Base-by-base conservation (phyloP, 2,888 invertebrate genomes). In the Sarcophaga caerulescens region DNA sequence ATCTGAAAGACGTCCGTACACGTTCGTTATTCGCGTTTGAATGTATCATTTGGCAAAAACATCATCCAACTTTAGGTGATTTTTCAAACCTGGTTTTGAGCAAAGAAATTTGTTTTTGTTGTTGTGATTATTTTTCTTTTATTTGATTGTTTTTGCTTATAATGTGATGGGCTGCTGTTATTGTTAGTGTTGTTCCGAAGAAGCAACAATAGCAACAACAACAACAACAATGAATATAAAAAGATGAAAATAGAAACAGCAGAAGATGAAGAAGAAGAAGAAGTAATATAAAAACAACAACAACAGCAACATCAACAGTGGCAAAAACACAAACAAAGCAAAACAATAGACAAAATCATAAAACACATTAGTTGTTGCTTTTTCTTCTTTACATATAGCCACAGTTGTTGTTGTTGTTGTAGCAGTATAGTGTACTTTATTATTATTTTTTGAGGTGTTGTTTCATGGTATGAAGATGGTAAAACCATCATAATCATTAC, bases 1-100 rank as follows among this genome's bases (percentile, higher is more conserved):
- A 35, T 35, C 65, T 52, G 66, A 73, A 44, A 87, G 81, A 87
- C 93, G 93, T 93, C 93, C 93, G 92, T 91, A 90, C 93, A 90
- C 92, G 91, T 91, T 91, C 93, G 93, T 91, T 92, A 93, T 92
- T 92, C 92, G 92, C 92, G 92, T 93, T 92, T 92, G 92, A 93
- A 93, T 93, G 93, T 91, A 92, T 92, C 92, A 90, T 91, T 91
- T 91, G 91, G 90, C 91, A 91, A 92, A 90, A 90, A 90, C 90
- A 91, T 91, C 91, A 90, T 90, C 92, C 91, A 92, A 91, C 93
- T 92, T 92, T 92, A 92, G 92, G 86, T 84, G 86, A 84, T 86
- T 86, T 86, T 86, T 84, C 81, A 86, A 84, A 81, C 86, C 70
- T 81, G 81, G 80, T 86, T 85, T 86, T 84, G 81, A 84, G 84